These are phyloP conservation scores for Coptotermes formosanus DNA, from an alignment of 1,140 invertebrate genomes.

Conservation along the genomic window DNA sequence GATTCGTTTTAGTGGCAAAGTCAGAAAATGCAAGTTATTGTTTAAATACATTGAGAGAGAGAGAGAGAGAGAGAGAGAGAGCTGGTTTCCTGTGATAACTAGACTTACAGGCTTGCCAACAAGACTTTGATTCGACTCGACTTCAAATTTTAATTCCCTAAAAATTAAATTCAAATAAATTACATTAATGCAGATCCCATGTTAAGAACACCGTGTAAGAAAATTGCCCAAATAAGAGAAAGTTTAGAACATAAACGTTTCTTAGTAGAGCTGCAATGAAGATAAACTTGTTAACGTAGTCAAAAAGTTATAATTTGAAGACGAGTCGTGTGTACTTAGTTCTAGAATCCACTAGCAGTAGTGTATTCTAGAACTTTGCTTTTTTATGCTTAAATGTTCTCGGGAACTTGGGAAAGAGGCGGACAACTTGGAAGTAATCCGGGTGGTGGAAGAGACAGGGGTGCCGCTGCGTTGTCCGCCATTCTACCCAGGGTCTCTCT, in stretches of 20 bases:
- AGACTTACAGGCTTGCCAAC: conserved; percentile 17
- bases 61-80: no score
- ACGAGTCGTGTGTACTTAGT: conserved; percentile 21
- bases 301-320: conserved; percentile 13
- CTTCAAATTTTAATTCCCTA: conserved; percentile 1
- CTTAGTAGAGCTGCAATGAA: not conserved
- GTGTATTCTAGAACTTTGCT: conserved; percentile 25
- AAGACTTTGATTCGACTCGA: not conserved
- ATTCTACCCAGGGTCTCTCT: not conserved
- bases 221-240: not conserved
- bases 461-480: not conserved
- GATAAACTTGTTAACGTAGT: not conserved
- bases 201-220: not conserved
- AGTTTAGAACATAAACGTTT: conserved; percentile 11
- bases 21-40: no score
- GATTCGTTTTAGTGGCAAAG: no score
- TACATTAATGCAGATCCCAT: not conserved
- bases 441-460: not conserved
- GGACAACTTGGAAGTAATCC: not conserved
- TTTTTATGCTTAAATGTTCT: conserved; percentile 31
- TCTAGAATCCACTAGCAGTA: conserved; percentile 18
- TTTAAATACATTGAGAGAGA: no score
- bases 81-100: conserved; percentile 16
- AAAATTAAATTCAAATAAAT: conserved; percentile 1
- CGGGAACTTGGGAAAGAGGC: not conserved